A percentile compares a stretch with the other conserved stretches of the same genome.
These are phyloP conservation scores for Amiota communis DNA, from an alignment of 2,888 invertebrate species.

Conservation along the genomic window DNA sequence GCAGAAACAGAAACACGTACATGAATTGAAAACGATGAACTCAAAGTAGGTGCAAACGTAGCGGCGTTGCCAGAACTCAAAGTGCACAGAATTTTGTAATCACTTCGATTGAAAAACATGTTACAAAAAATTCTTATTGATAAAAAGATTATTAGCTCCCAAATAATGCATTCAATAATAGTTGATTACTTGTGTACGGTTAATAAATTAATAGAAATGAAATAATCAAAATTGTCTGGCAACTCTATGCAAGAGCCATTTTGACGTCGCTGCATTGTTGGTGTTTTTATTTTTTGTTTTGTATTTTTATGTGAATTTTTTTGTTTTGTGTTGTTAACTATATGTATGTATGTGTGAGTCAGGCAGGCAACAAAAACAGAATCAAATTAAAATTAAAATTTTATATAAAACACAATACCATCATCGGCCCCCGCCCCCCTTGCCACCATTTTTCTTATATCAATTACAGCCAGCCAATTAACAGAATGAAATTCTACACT, in stretches of 20 bases:
- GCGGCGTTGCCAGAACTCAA: conserved; percentile 12
- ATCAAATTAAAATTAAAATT: neutral
- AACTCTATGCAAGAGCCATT: neutral
- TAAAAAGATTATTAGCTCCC: no score
- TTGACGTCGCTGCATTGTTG: neutral
- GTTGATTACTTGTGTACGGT: no score
- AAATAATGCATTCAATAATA: no score
- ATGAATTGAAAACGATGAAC: conserved; percentile 68
- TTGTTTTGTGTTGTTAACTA: neutral
- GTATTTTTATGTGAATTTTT: neutral
- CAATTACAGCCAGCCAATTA: no score
- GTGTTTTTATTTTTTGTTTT: neutral
- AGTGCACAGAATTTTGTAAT: neutral
- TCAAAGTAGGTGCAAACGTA: conserved; percentile 59
- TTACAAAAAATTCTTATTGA: no score
- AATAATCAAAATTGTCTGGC: neutral
- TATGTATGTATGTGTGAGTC: no score
- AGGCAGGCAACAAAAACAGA: neutral
- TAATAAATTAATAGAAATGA: no score
- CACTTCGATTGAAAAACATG: neutral
- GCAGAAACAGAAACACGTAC: neutral
- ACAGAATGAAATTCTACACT: no score
- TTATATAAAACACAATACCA: no score
- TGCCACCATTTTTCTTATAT: no score
- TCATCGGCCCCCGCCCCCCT: no score